A percentile compares a stretch with the other conserved stretches of the same genome.
Conservation (phyloP, 2,888 invertebrate species). For the Morpho helenor region DNA sequence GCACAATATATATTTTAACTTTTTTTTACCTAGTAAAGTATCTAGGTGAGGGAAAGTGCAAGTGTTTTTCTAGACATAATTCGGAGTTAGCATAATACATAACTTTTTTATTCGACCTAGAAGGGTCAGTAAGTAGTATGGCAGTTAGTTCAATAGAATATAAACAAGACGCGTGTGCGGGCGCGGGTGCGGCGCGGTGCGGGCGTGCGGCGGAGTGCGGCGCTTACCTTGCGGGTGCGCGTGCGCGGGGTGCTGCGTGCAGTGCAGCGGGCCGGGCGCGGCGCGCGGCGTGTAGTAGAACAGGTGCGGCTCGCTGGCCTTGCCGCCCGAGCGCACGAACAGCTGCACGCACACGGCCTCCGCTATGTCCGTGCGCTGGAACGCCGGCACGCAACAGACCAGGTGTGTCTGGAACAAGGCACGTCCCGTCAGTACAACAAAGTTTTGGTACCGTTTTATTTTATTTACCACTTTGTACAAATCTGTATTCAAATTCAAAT, state of each 20-base stretch:
- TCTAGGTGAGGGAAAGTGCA: no score
- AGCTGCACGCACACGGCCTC: conserved; percentile 88
- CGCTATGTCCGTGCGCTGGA: conserved; percentile 81
- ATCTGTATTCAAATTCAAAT: no score
- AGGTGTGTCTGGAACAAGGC: conserved; percentile 84
- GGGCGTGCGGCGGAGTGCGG: conserved; percentile 8
- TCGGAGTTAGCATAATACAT: no score
- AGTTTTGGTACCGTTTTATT: no score
- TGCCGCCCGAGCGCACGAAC: conserved; percentile 90
- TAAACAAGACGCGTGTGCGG: conserved; percentile 1
- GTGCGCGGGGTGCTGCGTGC: conserved; percentile 47
- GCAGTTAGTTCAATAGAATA: background rate
- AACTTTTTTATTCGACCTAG: no score
- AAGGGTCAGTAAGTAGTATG: no score
- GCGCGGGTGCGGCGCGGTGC: conserved; percentile 10
- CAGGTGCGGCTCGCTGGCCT: conserved; percentile 90
- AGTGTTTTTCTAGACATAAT: no score
- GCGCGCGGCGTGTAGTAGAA: conserved; percentile 87
- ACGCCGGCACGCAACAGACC: conserved; percentile 91
- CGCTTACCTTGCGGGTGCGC: conserved; percentile 47
- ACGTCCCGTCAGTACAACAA: background rate
- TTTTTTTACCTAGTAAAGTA: no score
- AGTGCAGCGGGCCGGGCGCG: conserved; percentile 36
- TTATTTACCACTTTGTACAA: no score
- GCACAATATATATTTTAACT: no score